Evolutionary conservation across 1,140 invertebrate species (phyloP).

Genomic region (Tetragnatha versicolor): DNA sequence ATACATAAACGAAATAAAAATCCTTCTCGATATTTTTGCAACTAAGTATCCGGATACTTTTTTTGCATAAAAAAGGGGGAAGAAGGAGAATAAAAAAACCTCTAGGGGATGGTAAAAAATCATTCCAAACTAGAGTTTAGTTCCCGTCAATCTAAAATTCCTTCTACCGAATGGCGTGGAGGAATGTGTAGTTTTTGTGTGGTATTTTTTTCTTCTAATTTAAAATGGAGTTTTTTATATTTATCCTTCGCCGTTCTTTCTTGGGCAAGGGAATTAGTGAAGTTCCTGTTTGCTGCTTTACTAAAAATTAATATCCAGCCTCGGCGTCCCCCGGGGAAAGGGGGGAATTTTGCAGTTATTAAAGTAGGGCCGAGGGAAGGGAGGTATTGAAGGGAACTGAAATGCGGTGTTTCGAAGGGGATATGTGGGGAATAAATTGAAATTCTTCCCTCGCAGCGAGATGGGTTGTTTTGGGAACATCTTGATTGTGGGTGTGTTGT

Average conservation of each 20-base stretch:
- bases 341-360: conserved; percentile 9
- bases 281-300: background rate
- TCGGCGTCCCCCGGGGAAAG: background rate
- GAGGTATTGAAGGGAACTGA: background rate
- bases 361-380: background rate
- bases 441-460: no score
- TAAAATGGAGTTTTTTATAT: background rate
- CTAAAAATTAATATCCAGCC: conserved; percentile 33
- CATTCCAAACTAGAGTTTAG: no score
- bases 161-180: background rate
- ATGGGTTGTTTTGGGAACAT: no score
- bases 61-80: background rate
- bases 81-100: background rate
- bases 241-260: background rate
- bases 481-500: no score
- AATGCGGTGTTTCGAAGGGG: conserved; percentile 17
- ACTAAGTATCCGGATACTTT: conserved; percentile 4
- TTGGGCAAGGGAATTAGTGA: background rate
- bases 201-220: background rate
- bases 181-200: background rate
- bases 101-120: background rate
- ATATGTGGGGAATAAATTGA: no score
- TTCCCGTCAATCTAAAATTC: background rate
- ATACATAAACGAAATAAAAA: background rate
- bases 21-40: background rate